Percentiles rank a stretch among this genome's conserved stretches.
Evolutionary conservation across 2,797 vertebrate genomes (phyloP).

Genomic region (Epinephelus awoara): DNA sequence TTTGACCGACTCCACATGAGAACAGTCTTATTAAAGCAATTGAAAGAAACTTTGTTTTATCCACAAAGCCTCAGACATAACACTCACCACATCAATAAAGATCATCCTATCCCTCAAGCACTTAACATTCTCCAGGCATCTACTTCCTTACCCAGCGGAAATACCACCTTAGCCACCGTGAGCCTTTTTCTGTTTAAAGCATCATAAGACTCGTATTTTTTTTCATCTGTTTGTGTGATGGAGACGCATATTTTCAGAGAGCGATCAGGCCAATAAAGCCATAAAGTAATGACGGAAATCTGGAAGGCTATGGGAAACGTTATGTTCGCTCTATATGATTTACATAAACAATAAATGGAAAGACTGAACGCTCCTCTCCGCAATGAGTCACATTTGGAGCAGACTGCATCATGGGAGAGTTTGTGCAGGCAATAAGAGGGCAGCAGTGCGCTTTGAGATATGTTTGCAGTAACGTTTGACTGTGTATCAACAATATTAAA

Average conservation of each 20-base stretch:
- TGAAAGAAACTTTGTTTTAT: constrained; percentile 50
- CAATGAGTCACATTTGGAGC: constrained; percentile 78
- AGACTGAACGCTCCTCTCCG: constrained; percentile 64
- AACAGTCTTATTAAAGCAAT: constrained; percentile 49
- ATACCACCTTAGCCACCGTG: constrained; percentile 66
- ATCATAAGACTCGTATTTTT: constrained; percentile 58
- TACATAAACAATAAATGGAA: constrained; percentile 84
- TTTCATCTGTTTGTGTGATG: constrained; percentile 63
- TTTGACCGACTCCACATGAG: constrained; percentile 54
- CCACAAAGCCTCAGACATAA: constrained; percentile 67
- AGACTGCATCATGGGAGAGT: constrained; percentile 63
- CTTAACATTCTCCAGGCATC: constrained; percentile 61
- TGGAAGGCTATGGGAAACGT: constrained; percentile 64
- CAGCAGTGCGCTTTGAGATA: constrained; percentile 50
- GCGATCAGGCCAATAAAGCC: constrained; percentile 70
- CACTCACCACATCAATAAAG: constrained; percentile 60
- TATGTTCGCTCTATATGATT: constrained; percentile 76
- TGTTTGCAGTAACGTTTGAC: constrained; percentile 33
- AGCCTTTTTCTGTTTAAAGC: constrained; percentile 66
- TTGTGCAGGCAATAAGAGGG: constrained; percentile 53
- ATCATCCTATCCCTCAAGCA: constrained; percentile 51
- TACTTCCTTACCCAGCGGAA: constrained; percentile 67
- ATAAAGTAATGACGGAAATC: constrained; percentile 80
- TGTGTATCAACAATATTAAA: constrained; percentile 57
- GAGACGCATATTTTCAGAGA: constrained; percentile 73